Evolutionary conservation across 1,140 invertebrate species (phyloP), one percentile per base, ranked within the genome.

Genomic region (Aphaenogaster floridana): DNA sequence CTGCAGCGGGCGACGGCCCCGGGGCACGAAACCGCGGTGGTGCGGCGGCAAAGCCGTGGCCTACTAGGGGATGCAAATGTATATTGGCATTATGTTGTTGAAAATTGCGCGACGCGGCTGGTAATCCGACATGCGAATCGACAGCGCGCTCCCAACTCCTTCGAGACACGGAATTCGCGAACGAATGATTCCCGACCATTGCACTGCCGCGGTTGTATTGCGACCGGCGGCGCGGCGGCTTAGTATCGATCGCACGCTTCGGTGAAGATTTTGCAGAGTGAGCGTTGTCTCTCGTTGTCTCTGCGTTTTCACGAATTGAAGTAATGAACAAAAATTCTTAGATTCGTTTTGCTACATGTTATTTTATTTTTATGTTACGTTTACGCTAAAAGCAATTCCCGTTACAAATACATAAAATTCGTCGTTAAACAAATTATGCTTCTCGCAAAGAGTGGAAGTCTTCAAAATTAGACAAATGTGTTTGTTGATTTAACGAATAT

Each of bases 21-120:
- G 57, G 69, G 66, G 39, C 76, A 78, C 68, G 85, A 85, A 88
- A 87, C 83, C 89, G 50, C 90, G 71, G 74, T 81, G 87, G 77
- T 86, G 85, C 86, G 89, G 86, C 86, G 90, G 85, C 88, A 76
- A 88, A 92, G 79, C 74, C 72, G 21, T 36, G 45, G 17, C 39
- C 88, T 39, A 42, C 42, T 28, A 45, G 52, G 13, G 15, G 59
- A 45, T 68, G 79, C 39, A 80, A 78, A 85, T 57, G 50, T 48
- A 39, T 83, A 74, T 83, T 63, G 52, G 78, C 69, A 80, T 80
- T 77, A 87, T 81, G 52, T 87, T 87, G 90, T 83, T 88, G 85
- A 91, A 87, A 90, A 91, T 90, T 90, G 89, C 59, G 39, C 72
- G 64, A 59, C 42, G 34, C 39, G 86, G 5, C 72, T 54, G 71